Evolutionary conservation across 2,888 invertebrate genomes (phyloP).

Genomic region (Ecliptopera silaceata): DNA sequence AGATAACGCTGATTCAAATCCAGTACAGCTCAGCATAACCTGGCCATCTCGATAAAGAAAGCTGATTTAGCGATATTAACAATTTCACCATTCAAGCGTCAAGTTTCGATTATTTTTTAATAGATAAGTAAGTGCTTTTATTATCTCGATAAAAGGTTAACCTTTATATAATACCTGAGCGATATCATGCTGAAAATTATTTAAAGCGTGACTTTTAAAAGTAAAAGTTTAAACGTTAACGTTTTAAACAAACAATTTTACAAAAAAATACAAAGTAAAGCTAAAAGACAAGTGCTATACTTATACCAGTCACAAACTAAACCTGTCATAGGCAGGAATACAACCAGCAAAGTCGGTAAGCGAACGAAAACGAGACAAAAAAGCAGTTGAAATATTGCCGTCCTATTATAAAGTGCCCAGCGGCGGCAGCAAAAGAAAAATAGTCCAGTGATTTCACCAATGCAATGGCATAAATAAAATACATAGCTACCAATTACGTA

Average conservation of each 20-base stretch:
- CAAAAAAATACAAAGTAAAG: constrained; percentile 1
- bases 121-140: constrained; percentile 24
- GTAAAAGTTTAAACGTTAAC: too few relatives aligned
- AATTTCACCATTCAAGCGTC: constrained; percentile 44
- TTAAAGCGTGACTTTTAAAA: too few relatives aligned
- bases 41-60: constrained; percentile 39
- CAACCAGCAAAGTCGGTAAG: constrained; percentile 11
- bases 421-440: constrained; percentile 33
- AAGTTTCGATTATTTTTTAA: constrained; percentile 43
- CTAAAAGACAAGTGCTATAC: neutral
- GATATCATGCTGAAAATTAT: neutral
- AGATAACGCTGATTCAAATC: constrained; percentile 27
- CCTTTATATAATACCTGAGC: neutral
- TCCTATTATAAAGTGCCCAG: constrained; percentile 33
- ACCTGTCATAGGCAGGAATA: constrained; percentile 20
- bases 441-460: constrained; percentile 32
- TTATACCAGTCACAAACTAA: constrained; percentile 18
- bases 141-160: constrained; percentile 16
- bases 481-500: constrained; percentile 34
- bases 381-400: constrained; percentile 32
- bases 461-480: constrained; percentile 39
- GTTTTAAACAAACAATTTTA: too few relatives aligned
- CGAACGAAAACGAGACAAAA: constrained; percentile 27
- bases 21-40: constrained; percentile 31
- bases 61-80: constrained; percentile 50